phyloP scores from a whole-genome alignment of 2,888 invertebrate species.

The Tholera decimalis region DNA sequence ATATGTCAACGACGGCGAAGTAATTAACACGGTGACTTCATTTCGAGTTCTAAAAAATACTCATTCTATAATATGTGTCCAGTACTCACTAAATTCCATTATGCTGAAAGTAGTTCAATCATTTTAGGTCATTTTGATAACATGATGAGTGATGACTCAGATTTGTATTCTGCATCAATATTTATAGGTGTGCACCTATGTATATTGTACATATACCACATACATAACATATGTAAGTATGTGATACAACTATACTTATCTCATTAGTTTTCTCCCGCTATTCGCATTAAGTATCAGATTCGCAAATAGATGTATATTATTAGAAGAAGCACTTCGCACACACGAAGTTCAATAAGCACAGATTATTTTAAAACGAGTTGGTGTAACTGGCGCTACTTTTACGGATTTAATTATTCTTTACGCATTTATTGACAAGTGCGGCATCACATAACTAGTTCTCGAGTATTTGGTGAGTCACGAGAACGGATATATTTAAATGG shows the following conservation, averaged over 20 bases:
- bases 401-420: constrained; percentile 28
- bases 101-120: constrained; percentile 69
- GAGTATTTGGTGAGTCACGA: constrained; percentile 65
- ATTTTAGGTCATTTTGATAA: constrained; percentile 77
- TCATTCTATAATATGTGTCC: constrained; percentile 72
- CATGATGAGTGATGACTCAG: constrained; percentile 62
- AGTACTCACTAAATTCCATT: constrained; percentile 70
- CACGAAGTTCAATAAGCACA: neutral
- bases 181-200: constrained; percentile 8
- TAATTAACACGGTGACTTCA: constrained; percentile 87
- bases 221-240: too few relatives aligned
- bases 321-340: constrained; percentile 2
- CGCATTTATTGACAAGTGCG: constrained; percentile 40
- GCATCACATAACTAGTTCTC: constrained; percentile 52
- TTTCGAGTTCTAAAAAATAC: constrained; percentile 78
- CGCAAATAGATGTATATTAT: constrained; percentile 14
- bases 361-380: constrained; percentile 16
- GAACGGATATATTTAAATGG: constrained; percentile 65
- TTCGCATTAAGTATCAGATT: neutral
- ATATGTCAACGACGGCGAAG: constrained; percentile 80
- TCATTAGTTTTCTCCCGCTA: neutral
- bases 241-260: constrained; percentile 9
- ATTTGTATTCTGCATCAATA: constrained; percentile 39
- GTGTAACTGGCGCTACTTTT: constrained; percentile 1
- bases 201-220: too few relatives aligned